Conservation (phyloP, 2,797 vertebrate species). For the Pangasius mekongensis region DNA sequence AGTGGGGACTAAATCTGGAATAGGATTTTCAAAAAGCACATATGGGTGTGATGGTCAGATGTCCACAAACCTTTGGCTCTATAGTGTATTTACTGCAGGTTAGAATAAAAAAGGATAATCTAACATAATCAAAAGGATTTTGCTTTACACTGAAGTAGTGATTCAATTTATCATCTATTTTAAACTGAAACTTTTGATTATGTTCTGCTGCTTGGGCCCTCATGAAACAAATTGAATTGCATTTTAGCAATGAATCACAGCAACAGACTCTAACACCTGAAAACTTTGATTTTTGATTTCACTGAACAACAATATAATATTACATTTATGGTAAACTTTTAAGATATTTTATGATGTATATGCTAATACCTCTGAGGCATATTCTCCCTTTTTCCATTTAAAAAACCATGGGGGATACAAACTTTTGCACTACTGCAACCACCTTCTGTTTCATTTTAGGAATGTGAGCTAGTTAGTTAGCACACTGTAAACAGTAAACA, state of each 20-base stretch:
- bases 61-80: background rate
- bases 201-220: background rate
- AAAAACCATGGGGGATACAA: too few species aligned
- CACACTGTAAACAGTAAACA: background rate
- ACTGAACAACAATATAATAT: too few species aligned
- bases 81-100: background rate
- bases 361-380: too few species aligned
- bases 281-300: background rate
- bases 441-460: too few species aligned
- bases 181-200: background rate
- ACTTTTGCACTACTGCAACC: too few species aligned
- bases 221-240: background rate
- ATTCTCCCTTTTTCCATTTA: too few species aligned
- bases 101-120: background rate
- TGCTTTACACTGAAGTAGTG: background rate
- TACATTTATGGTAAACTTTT: too few species aligned
- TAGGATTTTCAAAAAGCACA: background rate
- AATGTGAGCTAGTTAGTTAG: too few species aligned
- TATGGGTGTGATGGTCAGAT: background rate
- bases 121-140: background rate
- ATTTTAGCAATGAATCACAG: background rate
- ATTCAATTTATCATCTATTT: background rate
- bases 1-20: background rate
- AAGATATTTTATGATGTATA: too few species aligned
- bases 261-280: background rate